Evolutionary conservation across 1,140 invertebrate genomes (phyloP), one percentile per base, ranked within the genome.

Genomic region (Trichogramma pretiosum): DNA sequence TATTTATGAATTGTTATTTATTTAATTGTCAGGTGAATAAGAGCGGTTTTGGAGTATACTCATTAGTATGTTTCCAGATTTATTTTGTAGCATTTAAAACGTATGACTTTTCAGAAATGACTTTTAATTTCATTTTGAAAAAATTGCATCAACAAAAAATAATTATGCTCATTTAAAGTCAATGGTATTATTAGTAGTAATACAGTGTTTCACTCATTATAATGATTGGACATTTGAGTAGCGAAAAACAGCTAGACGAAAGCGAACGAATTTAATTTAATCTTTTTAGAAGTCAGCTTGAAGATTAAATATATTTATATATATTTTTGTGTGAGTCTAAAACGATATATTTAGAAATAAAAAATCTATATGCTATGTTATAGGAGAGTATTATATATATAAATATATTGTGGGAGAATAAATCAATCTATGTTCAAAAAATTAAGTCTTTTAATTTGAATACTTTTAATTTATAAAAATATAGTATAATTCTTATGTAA

Each of bases 361-460:
- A 53, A 62, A 58, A 60, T 58, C 57, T 61, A 64, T 65, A 67
- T 64, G 52, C 61, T 64, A 63, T 63, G 61, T 68, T 66, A 68
- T 47, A 62, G 54, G 52, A 62, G 55, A 64, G 58, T 68, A 67
- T 67, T 66, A 68, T 68, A 68, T 64, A 67, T 70, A 63, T 66
- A 68, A 68, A 68, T 64, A 67, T 70, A 63, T 70, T 70, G 63
- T 68, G 59, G 63, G 63, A 61, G 61, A 69, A 69, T 69, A 68
- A 68, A 70, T 63, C 56, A 62, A 53, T 68, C 63, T 70, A 70
- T 68, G 65, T 64, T 65, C 61, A 63, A 67, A 58, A 54, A n/a
- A 46, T 49, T 39, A 43, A 39, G 35, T 50, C 18, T 50, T 50
- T 50, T 44, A 44, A 50, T 50, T 41, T 43, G 38, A 48, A 46